Base-by-base conservation (phyloP, 1,140 invertebrate genomes). In the Pissodes strobi region DNA sequence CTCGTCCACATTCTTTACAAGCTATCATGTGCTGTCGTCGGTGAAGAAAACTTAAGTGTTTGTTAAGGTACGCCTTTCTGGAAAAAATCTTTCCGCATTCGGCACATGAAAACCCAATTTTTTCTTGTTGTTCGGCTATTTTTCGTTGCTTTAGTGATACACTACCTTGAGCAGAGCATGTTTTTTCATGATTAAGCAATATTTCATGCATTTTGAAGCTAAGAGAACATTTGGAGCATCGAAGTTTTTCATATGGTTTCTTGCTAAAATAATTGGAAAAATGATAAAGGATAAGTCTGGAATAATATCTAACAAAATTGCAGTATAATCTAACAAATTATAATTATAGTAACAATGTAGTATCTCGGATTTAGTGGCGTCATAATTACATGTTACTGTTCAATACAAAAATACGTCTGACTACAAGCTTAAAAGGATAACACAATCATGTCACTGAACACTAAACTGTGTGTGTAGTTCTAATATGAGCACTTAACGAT, bases 401-500 rank as follows among this genome's bases (percentile, higher is more conserved):
- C n/a, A n/a, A n/a, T n/a, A n/a, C n/a, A n/a, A n/a, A n/a, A n/a
- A n/a, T n/a, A n/a, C n/a, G n/a, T n/a, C n/a, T n/a, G n/a, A n/a
- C n/a, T 13, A n/a, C 12, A 41, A 41, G 4, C 12, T 41, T 41
- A n/a, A 21, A 46, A 22, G 8, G 6, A 18, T 46, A 18, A 6
- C 43, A 21, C 15, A 19, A 19, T 19, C 6, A 46, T 17, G 43
- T 46, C n/a, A 12, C n/a, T 46, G 6, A 9, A 9, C n/a, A n/a
- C n/a, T n/a, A n/a, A n/a, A n/a, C n/a, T n/a, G n/a, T 19, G 2
- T 12, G 17, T 17, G 2, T 21, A 19, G 15, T 41, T 17, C n/a
- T 41, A 3, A 41, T 41, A 41, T 64, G 62, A 3, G 30, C 37
- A 25, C 22, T 49, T 49, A 64, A 57, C 0, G 62, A 22, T 27